A percentile compares a stretch with the other conserved stretches of the same genome.
These are phyloP conservation scores for Colaptes auratus DNA, from an alignment of 2,113 vertebrate genomes.

Conservation along the genomic window DNA sequence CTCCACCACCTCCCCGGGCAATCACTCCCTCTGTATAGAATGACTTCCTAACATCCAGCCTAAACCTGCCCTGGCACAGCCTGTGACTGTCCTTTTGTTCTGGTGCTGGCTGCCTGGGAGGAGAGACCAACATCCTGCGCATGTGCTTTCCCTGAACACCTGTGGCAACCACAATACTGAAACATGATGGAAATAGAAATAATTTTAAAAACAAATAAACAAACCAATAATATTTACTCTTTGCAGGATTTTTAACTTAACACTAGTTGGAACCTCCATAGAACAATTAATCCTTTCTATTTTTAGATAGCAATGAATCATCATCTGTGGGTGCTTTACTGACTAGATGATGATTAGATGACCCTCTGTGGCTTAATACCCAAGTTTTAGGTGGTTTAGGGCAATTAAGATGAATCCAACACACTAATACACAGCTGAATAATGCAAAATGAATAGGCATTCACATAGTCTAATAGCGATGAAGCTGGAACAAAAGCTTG, in stretches of 20 bases:
- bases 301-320: conserved; percentile 8
- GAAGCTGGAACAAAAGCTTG: not conserved
- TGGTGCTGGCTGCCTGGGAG: too few relatives aligned
- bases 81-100: too few relatives aligned
- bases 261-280: not conserved
- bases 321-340: not conserved
- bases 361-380: not conserved
- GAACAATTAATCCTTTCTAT: not conserved
- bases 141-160: not conserved
- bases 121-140: too few relatives aligned
- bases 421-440: not conserved
- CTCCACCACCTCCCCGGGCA: too few relatives aligned
- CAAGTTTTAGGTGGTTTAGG: not conserved
- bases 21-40: too few relatives aligned
- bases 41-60: too few relatives aligned
- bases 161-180: not conserved
- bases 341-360: not conserved
- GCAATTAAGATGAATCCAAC: not conserved
- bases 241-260: not conserved
- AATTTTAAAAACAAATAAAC: not conserved
- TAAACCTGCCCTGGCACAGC: too few relatives aligned
- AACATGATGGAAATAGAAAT: not conserved
- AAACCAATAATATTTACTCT: not conserved
- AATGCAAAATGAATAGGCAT: not conserved
- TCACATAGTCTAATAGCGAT: not conserved